Evolutionary conservation across 2,888 invertebrate genomes (phyloP), one percentile per base, ranked within the genome.

Genomic region (Amphipoea oculea): DNA sequence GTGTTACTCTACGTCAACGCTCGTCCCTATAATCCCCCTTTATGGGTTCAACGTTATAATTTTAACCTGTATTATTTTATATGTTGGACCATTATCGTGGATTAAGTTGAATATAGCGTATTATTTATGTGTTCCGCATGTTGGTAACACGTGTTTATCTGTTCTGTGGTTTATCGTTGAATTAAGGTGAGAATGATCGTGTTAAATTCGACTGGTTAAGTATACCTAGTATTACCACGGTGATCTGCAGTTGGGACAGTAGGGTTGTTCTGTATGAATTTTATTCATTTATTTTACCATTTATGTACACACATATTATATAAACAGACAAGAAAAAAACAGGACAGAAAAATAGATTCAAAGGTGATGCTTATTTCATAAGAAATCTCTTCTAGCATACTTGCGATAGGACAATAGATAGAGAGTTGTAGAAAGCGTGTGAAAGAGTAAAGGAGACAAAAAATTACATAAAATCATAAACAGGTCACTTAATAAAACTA

Each of bases 1-100:
- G 87, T 90, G 92, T 92, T 91, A 91, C 92, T 89, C 90, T 91
- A 89, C 93, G 95, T 95, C 95, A 95, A 92, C 95, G 93, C 90
- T 86, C 89, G 88, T 90, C 88, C 90, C 82, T 88, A 91, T 95
- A 95, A 95, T 94, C 95, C 94, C 79, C 92, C 87, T 94, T 95
- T 94, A 95, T 94, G 94, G 92, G 85, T 88, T 86, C 85, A 86
- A 82, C 79, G 94, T 93, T 94, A 94, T 94, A 95, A 95, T 94
- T 95, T 94, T 94, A 95, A 94, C 94, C 93, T 92, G 92, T 91
- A 93, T 95, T 94, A 94, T 94, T 93, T 95, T 94, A 95, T 93
- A 94, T 92, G 92, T 92, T 89, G 86, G 82, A 84, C 91, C 93
- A 94, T 95, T 93, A 94, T 92, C 91, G 88, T 83, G 92, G 94